Base-by-base conservation (phyloP, 2,113 vertebrate species). In the Tenrec ecaudatus region DNA sequence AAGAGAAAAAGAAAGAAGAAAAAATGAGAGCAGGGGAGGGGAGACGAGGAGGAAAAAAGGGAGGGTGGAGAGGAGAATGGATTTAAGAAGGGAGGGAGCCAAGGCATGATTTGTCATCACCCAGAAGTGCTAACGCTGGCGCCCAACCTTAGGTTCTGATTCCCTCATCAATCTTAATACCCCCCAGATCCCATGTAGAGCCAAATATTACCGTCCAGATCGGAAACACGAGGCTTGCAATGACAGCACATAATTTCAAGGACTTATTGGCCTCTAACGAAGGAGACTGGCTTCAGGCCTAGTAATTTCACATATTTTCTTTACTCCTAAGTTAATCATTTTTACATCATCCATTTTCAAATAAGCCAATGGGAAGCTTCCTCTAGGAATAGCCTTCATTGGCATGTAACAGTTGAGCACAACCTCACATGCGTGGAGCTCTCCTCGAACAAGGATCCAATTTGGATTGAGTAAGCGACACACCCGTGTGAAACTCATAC, bases 161-260 rank as follows among this genome's bases (percentile, higher is more conserved):
- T 91, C 87, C 87, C 85, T 91, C 95, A 95, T 96, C 94, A 92
- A 82, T 88, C 95, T 95, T 90, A 91, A 95, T 92, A 94, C 85
- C 91, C 91, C 89, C 92, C 85, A 93, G 95, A 94, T 92, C 95
- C 89, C 82, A 25, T 77, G 88, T 14, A 95, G 78, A 89, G 36
- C 93, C 93, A 97, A 96, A 90, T 64, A 80, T 40, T 91, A 92
- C 71, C 84, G 58, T 78, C 31, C 36, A 92, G 80, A 80, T 93
- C 91, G 85, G 91, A 96, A 97, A 97, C 94, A 89, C 12, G 91
- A 92, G 87, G 84, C 91, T 80, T 80, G 64, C 90, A 80, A 86
- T 77, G 94, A 96, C 95, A 96, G 94, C 94, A 96, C 92, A 96
- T 95, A 96, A 93, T 96, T 97, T 82, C 92, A 91, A 97, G 75